A percentile compares a stretch with the other conserved stretches of the same genome.
Evolutionary conservation across 2,888 invertebrate species (phyloP).

Genomic region (Drosophila ustulata): DNA sequence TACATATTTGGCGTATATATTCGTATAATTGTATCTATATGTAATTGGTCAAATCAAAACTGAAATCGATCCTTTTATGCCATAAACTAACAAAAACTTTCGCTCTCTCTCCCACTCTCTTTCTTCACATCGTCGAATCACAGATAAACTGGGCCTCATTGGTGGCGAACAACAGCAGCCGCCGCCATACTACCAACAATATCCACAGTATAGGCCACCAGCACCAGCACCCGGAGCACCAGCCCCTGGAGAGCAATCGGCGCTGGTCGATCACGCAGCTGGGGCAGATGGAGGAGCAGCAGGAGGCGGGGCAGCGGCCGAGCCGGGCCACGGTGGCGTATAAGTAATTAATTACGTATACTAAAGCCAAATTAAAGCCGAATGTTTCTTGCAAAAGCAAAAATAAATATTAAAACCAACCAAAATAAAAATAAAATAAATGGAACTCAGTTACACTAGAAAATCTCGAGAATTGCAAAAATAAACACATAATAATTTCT

Average conservation of each 20-base stretch:
- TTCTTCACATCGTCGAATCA: background rate
- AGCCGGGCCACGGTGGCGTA: slow-evolving; percentile 66
- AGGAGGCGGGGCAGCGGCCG: slow-evolving; percentile 38
- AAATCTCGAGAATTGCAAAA: slow-evolving; percentile 57
- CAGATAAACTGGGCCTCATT: slow-evolving; percentile 84
- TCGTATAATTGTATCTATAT: slow-evolving; percentile 42
- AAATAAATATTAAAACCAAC: slow-evolving; percentile 9
- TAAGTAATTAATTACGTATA: slow-evolving; percentile 66
- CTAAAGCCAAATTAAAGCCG: slow-evolving; percentile 42
- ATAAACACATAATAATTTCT: slow-evolving; percentile 36
- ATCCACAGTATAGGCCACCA: slow-evolving; percentile 85
- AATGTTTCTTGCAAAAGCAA: slow-evolving; percentile 40
- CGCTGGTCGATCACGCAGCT: slow-evolving; percentile 77
- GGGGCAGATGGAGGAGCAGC: slow-evolving; percentile 54
- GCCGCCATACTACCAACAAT: slow-evolving; percentile 85
- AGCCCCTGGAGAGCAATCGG: slow-evolving; percentile 86
- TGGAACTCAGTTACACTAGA: slow-evolving; percentile 60
- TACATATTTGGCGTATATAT: slow-evolving; percentile 54
- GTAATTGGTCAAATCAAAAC: slow-evolving; percentile 52
- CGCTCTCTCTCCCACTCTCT: slow-evolving; percentile 20
- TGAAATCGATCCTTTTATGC: background rate
- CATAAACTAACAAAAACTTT: slow-evolving; percentile 8
- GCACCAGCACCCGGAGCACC: slow-evolving; percentile 86
- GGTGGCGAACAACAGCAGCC: slow-evolving; percentile 84
- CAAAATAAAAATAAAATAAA: background rate